Conservation (phyloP, 2,797 vertebrate genomes). For the Tauraco hartlaubi region DNA sequence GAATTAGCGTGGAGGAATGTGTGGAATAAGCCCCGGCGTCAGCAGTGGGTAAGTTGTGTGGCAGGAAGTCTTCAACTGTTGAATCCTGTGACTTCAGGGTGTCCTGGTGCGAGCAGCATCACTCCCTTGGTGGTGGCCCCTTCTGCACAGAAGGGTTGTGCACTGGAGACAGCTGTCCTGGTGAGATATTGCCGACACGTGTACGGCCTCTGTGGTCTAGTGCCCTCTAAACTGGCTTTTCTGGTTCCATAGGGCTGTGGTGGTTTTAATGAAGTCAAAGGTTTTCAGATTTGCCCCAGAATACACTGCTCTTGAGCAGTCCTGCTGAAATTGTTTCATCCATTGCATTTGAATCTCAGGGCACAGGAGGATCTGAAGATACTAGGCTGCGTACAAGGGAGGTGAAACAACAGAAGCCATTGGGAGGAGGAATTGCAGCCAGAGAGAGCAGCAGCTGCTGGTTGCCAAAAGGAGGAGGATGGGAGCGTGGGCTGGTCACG, state of each 20-base stretch:
- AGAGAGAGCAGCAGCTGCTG: background rate
- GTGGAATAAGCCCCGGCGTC: background rate
- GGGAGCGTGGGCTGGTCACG: background rate
- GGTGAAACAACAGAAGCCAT: background rate
- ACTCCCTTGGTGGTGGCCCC: background rate
- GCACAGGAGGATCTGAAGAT: background rate
- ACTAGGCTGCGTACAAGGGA: background rate
- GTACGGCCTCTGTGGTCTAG: background rate
- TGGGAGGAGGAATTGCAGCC: background rate
- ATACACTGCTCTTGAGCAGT: background rate
- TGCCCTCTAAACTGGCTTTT: background rate
- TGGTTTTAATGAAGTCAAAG: background rate
- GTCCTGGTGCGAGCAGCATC: background rate
- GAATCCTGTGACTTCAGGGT: accelerated
- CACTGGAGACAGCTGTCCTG: background rate
- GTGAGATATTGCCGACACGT: background rate
- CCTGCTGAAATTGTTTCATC: background rate
- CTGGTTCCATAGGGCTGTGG: background rate
- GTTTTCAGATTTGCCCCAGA: background rate
- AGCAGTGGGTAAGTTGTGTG: background rate
- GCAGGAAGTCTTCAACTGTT: background rate
- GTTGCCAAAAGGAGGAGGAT: background rate
- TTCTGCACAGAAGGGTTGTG: background rate
- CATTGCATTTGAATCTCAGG: accelerated
- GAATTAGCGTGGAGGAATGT: constrained; percentile 19